Evolutionary conservation across 2,113 vertebrate species (phyloP), one percentile per base, ranked within the genome.

Genomic region (Excalfactoria chinensis): DNA sequence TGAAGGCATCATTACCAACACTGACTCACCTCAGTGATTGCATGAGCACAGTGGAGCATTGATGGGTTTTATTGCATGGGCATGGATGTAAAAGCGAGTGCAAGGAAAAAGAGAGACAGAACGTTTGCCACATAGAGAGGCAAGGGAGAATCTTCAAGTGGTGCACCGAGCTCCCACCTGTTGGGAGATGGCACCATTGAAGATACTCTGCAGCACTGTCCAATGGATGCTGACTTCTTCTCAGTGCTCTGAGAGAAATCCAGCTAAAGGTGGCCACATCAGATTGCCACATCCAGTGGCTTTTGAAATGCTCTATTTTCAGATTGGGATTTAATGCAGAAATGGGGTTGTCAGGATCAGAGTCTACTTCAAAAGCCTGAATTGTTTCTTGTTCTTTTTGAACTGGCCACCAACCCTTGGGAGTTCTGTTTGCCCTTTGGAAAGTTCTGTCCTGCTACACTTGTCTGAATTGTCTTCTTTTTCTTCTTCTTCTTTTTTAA

Each of bases 261-360:
- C 7, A 49, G 35, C 56, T 81, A 62, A 91, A 81, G 87, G 71
- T 64, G 70, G n/a, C 46, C 69, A 19, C 58, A 69, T 35, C 93
- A 81, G 73, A 58, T 26, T 2, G 0, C 77, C 89, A 14, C 85
- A 68, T n/a, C 58, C 59, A 67, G 44, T 82, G 91, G 64, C 82
- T 66, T 88, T 95, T 93, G 76, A 95, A 95, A 87, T 90, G 86
- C 58, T 77, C 90, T 94, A 34, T 92, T 90, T 91, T 74, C 80
- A 51, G 91, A 41, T 81, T 78, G 30, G 60, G 86, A 78, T 92
- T 96, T 87, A 74, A 82, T 55, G 48, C 71, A 86, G 91, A 75
- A 80, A 55, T 10, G 23, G 83, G n/a, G 74, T 77, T 87, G 82
- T 89, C 86, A 78, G 49, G 72, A 46, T 51, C 2, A 11, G 28